phyloP scores from a whole-genome alignment of 2,113 vertebrate species.

The Urocitellus parryii region DNA sequence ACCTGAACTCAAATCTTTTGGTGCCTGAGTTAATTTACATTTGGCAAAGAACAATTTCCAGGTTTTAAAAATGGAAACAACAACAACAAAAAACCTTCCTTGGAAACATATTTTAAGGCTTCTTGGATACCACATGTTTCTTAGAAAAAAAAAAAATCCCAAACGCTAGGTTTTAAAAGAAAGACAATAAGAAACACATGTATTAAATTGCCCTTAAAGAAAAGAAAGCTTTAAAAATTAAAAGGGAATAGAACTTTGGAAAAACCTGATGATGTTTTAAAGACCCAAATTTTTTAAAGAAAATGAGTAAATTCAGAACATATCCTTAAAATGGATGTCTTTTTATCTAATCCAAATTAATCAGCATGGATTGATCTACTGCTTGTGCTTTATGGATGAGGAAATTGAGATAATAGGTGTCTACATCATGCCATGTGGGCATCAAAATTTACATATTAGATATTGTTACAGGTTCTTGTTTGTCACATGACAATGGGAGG shows the following conservation, averaged over 20 bases:
- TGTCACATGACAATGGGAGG: not conserved
- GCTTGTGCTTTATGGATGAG: not conserved
- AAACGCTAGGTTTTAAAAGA: conserved; percentile 32
- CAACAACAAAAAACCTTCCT: not conserved
- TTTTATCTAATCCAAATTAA: conserved; percentile 25
- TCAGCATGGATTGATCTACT: conserved; percentile 11
- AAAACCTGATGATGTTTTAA: conserved; percentile 57
- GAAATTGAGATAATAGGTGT: not conserved
- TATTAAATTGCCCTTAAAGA: conserved; percentile 66
- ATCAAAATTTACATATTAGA: not conserved
- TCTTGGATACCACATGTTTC: conserved; percentile 25
- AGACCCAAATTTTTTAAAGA: conserved; percentile 52
- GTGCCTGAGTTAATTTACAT: conserved; percentile 68
- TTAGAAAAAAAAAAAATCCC: not conserved
- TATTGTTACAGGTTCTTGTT: not conserved
- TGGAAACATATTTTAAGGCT: conserved; percentile 56
- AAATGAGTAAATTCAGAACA: conserved; percentile 48
- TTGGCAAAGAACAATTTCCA: conserved; percentile 65
- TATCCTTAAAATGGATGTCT: not conserved
- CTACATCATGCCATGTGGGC: not conserved
- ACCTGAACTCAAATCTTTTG: conserved; percentile 66
- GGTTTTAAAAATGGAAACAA: conserved; percentile 52
- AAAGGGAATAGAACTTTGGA: conserved; percentile 45
- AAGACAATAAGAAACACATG: conserved; percentile 68
- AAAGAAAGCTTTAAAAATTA: conserved; percentile 58